These are phyloP conservation scores for Lytechinus variegatus DNA, from an alignment of 35 echinoderm and acorn worm species.

Conservation along the genomic window DNA sequence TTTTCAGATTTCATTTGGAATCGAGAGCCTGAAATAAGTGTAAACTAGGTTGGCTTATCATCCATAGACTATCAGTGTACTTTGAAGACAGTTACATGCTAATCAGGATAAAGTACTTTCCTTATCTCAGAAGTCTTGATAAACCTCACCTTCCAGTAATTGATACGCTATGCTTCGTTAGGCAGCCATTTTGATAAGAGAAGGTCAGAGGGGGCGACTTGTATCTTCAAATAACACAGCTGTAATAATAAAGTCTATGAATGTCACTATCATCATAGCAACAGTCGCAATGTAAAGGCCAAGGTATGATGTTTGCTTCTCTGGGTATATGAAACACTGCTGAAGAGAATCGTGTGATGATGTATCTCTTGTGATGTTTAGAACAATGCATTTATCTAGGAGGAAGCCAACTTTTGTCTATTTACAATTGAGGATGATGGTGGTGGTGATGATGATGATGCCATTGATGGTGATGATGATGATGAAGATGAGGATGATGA, in stretches of 20 bases:
- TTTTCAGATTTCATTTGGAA: no score
- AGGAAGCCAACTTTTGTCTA: no score
- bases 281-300: neutral
- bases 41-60: no score
- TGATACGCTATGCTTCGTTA: slow-evolving; percentile 16
- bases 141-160: neutral
- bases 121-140: neutral
- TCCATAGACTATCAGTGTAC: neutral
- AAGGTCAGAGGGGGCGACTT: neutral
- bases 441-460: no score
- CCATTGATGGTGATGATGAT: no score
- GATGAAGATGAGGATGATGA: no score
- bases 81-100: neutral
- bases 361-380: no score
- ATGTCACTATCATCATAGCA: neutral
- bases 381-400: no score
- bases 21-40: no score
- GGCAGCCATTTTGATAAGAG: neutral
- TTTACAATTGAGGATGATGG: no score
- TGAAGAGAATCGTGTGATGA: neutral
- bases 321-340: neutral
- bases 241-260: neutral
- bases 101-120: neutral
- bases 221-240: neutral
- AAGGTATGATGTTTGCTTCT: neutral